Percentiles rank a stretch among this genome's conserved stretches.
phyloP scores from a whole-genome alignment of 2,113 vertebrate genomes.

The Elephas maximus region DNA sequence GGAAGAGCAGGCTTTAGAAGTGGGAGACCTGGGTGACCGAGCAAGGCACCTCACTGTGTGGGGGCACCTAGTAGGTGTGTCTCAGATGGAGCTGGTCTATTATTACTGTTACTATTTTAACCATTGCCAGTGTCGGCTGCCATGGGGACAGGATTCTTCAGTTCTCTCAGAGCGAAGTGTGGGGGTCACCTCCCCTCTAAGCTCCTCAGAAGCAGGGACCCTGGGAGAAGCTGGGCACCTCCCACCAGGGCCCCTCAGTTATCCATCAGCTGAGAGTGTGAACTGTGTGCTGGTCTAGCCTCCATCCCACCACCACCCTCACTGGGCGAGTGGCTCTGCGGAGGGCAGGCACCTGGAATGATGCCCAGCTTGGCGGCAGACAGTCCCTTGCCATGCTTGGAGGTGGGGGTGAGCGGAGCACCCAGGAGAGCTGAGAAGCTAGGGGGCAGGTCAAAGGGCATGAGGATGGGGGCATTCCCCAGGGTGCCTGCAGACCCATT shows the following conservation, averaged over 20 bases:
- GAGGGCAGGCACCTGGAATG: too few relatives aligned
- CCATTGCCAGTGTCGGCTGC: too few relatives aligned
- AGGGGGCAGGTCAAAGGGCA: not conserved
- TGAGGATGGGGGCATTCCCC: not conserved
- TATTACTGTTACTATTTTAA: too few relatives aligned
- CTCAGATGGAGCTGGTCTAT: rapidly evolving
- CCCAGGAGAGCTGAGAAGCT: rapidly evolving
- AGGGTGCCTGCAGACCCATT: too few relatives aligned
- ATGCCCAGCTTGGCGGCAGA: too few relatives aligned
- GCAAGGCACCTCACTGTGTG: rapidly evolving
- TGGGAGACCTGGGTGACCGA: rapidly evolving
- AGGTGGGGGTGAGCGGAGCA: too few relatives aligned
- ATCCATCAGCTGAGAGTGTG: too few relatives aligned
- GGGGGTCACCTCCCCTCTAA: not conserved
- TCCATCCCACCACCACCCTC: too few relatives aligned
- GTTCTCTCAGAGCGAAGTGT: rapidly evolving
- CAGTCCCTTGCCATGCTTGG: not conserved
- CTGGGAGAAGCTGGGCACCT: rapidly evolving
- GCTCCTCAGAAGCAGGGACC: rapidly evolving
- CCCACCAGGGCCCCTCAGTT: not conserved
- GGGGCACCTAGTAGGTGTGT: rapidly evolving
- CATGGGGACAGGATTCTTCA: not conserved
- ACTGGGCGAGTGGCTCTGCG: too few relatives aligned
- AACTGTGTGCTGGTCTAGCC: too few relatives aligned
- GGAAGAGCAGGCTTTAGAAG: not conserved